Conservation (phyloP, 2,113 vertebrate genomes). For the Raja brachyura region DNA sequence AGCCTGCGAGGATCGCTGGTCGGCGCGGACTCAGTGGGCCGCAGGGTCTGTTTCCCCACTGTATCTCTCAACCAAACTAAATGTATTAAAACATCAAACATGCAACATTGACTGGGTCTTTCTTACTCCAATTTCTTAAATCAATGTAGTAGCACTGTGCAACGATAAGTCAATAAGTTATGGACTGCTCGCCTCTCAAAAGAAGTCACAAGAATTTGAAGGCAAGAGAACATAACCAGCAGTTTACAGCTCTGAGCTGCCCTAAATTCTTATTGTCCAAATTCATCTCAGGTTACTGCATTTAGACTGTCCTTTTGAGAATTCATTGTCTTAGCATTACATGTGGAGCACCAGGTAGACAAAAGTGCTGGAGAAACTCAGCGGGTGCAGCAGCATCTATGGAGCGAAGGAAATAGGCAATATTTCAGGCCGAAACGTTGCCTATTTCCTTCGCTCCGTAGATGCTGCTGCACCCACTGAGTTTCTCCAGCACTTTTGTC, state of each 20-base stretch:
- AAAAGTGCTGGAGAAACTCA: too few relatives aligned
- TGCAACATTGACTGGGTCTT: neutral
- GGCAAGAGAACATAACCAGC: too few relatives aligned
- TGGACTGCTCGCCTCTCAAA: neutral
- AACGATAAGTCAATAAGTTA: neutral
- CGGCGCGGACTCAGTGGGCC: too few relatives aligned
- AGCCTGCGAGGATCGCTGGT: too few relatives aligned
- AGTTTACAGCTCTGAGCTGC: neutral
- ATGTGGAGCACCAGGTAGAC: neutral
- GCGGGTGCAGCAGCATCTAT: too few relatives aligned
- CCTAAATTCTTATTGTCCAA: neutral
- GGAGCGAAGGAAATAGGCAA: too few relatives aligned
- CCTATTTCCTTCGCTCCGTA: too few relatives aligned
- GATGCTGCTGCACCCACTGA: too few relatives aligned
- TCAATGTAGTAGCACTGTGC: neutral
- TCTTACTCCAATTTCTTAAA: neutral
- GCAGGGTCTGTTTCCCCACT: too few relatives aligned
- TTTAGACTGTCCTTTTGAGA: neutral
- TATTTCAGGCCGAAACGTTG: too few relatives aligned
- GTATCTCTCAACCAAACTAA: too few relatives aligned
- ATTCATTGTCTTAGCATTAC: neutral
- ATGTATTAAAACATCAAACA: neutral
- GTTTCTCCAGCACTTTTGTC: too few relatives aligned
- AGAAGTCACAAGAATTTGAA: neutral
- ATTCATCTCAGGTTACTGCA: neutral